Base-by-base conservation (phyloP, 2,113 vertebrate genomes). In the Coptodon rendalli region DNA sequence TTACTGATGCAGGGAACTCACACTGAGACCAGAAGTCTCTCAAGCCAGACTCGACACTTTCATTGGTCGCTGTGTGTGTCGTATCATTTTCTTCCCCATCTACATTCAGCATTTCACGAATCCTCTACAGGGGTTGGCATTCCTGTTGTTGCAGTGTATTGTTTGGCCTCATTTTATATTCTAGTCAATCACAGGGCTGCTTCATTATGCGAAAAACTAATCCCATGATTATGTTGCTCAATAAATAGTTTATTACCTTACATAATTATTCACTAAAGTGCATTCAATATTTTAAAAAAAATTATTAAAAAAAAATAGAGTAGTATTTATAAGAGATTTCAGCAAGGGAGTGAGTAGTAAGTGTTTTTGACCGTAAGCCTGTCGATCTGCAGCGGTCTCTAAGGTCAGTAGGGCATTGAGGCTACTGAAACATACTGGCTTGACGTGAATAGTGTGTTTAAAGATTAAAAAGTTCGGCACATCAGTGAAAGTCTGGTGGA, bases 401-500 rank as follows among this genome's bases (percentile, higher is more conserved):
- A 29, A 59, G 56, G 27, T 59, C 56, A 59, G 56, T 29, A 59
- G 56, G 56, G 27, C 7, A 9, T 31, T 66, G 31, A 66, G 61
- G 40, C 9, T 14, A 0, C 2, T 78, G 71, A 78, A 78, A 78
- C 16, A 31, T 31, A 50, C 9, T 1, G 16, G 3, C 11, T 78
- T 31, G 43, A 78, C 16, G 0, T 19, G 16, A 50, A 50, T 29
- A 19, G 0, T 78, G 71, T 50, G 43, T 29, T 50, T 50, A 31
- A 50, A 6, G 45, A 50, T 50, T 5, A 50, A 19, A 76, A 76
- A 0, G 24, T 0, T 50, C 0, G 3, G 24, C 68, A 76, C 14
- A 48, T 27, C 6, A 29, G 38, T 24, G n/a, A 43, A 6, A 16
- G n/a, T 45, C 22, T 43, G 13, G 24, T 50, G 71, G 16, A 31